Percentiles rank a stretch among this genome's conserved stretches.
Evolutionary conservation across 2,888 invertebrate genomes (phyloP).

Genomic region (Monoplex corrugatus): DNA sequence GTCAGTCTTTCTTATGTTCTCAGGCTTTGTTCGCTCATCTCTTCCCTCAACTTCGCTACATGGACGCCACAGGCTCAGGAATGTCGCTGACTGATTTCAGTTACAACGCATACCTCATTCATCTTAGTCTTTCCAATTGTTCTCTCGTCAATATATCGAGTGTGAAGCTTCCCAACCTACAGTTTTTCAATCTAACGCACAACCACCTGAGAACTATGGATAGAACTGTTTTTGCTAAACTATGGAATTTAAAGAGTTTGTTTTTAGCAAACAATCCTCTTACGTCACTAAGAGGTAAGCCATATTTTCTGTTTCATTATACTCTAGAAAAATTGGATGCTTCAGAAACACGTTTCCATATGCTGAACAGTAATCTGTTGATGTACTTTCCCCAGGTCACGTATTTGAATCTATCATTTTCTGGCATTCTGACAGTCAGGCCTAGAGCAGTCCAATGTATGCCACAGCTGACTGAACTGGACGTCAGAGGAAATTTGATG

Average conservation of each 20-base stretch:
- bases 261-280: slow-evolving; percentile 4
- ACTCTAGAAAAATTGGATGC: no score
- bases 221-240: neutral
- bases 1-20: neutral
- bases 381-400: no score
- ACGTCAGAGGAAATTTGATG: no score
- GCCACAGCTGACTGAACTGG: no score
- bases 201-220: neutral
- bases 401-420: no score
- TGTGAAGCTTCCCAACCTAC: neutral
- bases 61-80: neutral
- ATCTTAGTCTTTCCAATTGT: neutral
- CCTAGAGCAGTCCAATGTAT: no score
- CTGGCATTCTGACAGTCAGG: no score
- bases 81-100: neutral
- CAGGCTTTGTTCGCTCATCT: no score
- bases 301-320: no score
- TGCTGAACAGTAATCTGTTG: no score
- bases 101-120: neutral
- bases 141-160: neutral
- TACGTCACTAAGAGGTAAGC: no score
- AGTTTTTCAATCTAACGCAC: neutral
- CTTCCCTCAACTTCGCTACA: neutral
- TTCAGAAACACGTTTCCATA: no score
- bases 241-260: neutral